Evolutionary conservation across 2,113 vertebrate genomes (phyloP), one percentile per base, ranked within the genome.

Genomic region (Amphiprion percula): DNA sequence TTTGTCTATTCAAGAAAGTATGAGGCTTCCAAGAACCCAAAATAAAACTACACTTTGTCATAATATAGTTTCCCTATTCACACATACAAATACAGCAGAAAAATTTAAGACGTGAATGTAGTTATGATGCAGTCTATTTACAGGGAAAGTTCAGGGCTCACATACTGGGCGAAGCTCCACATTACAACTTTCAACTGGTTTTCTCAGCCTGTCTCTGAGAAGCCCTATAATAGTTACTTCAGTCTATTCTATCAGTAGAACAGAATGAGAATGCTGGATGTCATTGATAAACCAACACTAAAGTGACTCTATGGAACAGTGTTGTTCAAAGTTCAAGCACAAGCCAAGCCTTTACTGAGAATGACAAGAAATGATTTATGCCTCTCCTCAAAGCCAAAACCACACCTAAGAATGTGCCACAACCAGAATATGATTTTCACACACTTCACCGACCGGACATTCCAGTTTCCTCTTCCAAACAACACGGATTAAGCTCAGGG

Each of bases 341-440:
- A 65, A 53, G 23, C 4, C 8, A 2, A 3, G 10, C 2, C 56
- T 59, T 59, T 10, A 3, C 15, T 63, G 21, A 15, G 14, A 41
- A 71, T 26, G 19, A 33, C 64, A 77, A 1, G 10, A 55, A 73
- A 56, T 26, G 9, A 74, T 70, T 52, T 6, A 46, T 17, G 24
- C 2, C 1, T 16, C n/a, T 44, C 39, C 6, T 14, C 11, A 60
- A 41, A 50, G 44, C 6, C 6, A 0, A 21, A 50, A 23, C 72
- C 85, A 61, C 78, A 14, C 69, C 67, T 33, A n/a, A 59, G 59
- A 82, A 83, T 80, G 72, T 5, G 50, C 47, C 56, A 12, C 3
- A 69, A 60, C 60, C 55, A 46, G 78, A 69, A 19, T 1, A 2
- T 0, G 1, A 10, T 3, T 52, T 52, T 46, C n/a, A 41, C 26